Base-by-base conservation (phyloP, 2,888 invertebrate genomes). In the Troides oblongomaculatus region DNA sequence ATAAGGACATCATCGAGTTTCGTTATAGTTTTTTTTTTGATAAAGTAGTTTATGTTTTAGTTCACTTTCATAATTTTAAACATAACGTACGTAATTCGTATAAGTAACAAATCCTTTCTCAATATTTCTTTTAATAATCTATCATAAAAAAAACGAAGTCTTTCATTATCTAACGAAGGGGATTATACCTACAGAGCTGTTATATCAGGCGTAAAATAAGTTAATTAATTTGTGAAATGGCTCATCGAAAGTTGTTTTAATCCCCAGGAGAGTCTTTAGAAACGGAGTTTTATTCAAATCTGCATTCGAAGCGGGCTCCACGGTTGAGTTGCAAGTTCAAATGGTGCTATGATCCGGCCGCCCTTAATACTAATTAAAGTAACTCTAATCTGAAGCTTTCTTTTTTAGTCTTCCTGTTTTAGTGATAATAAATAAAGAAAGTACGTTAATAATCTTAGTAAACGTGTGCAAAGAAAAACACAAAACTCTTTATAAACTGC, bases 211-310 rank as follows among this genome's bases (percentile, higher is more conserved):
- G 80, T 77, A 75, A 84, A 86, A 86, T 86, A 81, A 81, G 80
- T 83, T 80, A 84, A 83, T 87, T 85, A 84, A 84, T 85, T 81
- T 79, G 73, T 74, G 72, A 79, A 78, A 79, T 78, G 79, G 77
- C 76, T 80, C 77, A 78, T 80, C 77, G 77, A 78, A 85, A 85
- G 81, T 85, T 82, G 77, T 78, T 79, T 81, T 84, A 84, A 85
- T 84, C 83, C 81, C 76, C 73, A 73, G 73, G 77, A 78, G 79
- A 78, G 79, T 83, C 85, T 86, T 87, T 83, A 82, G 83, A 85
- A 85, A 84, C 77, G 77, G 83, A 85, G 83, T 86, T 87, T 87
- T 87, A 87, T 87, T 84, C 81, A 79, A 85, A 86, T 87, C 85
- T 85, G 84, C 84, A 86, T 87, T 82, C 80, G 76, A 72, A 78